phyloP scores from a whole-genome alignment of 2,797 vertebrate species.

The Mycteria americana region DNA sequence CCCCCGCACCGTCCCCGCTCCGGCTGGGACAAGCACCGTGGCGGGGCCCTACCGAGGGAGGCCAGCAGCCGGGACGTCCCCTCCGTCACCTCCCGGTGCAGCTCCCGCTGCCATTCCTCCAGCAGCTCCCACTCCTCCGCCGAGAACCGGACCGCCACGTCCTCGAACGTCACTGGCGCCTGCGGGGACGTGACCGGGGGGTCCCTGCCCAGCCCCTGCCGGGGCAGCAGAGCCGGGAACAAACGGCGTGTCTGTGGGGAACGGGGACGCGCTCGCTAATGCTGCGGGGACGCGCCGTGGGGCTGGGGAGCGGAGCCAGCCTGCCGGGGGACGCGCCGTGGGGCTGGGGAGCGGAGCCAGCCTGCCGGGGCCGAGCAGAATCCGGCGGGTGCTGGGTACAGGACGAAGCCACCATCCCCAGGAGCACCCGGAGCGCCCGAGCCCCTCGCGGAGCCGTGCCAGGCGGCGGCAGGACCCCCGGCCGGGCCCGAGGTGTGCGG shows the following conservation, averaged over 20 bases:
- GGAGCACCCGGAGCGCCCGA: neutral
- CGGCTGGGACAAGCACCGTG: neutral
- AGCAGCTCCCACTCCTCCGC: conserved; percentile 66
- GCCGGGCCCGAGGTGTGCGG: fast-evolving
- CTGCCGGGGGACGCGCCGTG: too few relatives aligned
- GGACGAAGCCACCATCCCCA: neutral
- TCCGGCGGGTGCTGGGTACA: too few relatives aligned
- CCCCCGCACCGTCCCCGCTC: neutral
- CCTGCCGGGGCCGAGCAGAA: neutral
- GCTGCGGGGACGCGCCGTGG: neutral
- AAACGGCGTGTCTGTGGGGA: neutral
- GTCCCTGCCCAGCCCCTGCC: neutral
- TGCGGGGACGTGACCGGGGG: too few relatives aligned
- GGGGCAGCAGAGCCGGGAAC: neutral
- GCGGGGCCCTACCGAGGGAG: neutral
- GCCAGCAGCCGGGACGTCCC: neutral
- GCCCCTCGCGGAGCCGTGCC: neutral
- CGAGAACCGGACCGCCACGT: conserved; percentile 48
- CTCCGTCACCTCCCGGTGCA: conserved; percentile 58
- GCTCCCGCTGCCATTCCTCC: conserved; percentile 47
- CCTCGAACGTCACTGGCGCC: conserved; percentile 31
- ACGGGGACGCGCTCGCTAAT: neutral
- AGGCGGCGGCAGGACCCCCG: neutral
- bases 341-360: neutral
- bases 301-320: neutral